A percentile compares a stretch with the other conserved stretches of the same genome.
phyloP scores from a whole-genome alignment of 2,888 invertebrate genomes.

The Eilema caniola region DNA sequence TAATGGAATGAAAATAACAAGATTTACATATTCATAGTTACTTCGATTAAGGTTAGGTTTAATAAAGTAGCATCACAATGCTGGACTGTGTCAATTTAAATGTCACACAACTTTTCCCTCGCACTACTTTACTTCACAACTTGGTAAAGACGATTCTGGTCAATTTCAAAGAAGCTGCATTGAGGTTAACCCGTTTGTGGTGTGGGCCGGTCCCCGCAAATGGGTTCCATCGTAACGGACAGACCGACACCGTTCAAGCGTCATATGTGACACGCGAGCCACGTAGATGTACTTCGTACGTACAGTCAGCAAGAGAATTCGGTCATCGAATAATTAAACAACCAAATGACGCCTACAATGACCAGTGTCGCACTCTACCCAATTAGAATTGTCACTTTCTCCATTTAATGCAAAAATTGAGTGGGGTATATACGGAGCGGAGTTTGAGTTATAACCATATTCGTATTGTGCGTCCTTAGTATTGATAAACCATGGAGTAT shows the following conservation, averaged over 20 bases:
- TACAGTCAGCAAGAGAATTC: constrained; percentile 7
- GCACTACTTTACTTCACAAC: constrained; percentile 16
- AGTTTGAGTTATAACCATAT: too few relatives aligned
- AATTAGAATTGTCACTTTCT: too few relatives aligned
- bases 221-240: constrained; percentile 67
- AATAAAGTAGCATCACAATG: background rate
- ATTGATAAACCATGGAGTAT: too few relatives aligned
- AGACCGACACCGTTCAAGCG: constrained; percentile 61
- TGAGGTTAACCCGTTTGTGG: constrained; percentile 51
- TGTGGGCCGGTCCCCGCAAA: constrained; percentile 44
- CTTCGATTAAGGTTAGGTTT: background rate
- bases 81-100: background rate
- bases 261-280: constrained; percentile 54
- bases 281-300: constrained; percentile 37
- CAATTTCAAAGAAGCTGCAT: constrained; percentile 49
- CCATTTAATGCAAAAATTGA: too few relatives aligned
- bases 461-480: too few relatives aligned
- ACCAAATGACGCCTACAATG: too few relatives aligned
- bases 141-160: constrained; percentile 39
- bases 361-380: background rate
- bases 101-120: constrained; percentile 11
- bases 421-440: too few relatives aligned
- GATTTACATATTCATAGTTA: background rate
- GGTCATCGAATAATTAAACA: background rate
- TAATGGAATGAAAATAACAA: too few relatives aligned